Percentiles rank a stretch among this genome's conserved stretches.
These are phyloP conservation scores for Eilema griseolum DNA, from an alignment of 2,888 invertebrate genomes.

Conservation along the genomic window DNA sequence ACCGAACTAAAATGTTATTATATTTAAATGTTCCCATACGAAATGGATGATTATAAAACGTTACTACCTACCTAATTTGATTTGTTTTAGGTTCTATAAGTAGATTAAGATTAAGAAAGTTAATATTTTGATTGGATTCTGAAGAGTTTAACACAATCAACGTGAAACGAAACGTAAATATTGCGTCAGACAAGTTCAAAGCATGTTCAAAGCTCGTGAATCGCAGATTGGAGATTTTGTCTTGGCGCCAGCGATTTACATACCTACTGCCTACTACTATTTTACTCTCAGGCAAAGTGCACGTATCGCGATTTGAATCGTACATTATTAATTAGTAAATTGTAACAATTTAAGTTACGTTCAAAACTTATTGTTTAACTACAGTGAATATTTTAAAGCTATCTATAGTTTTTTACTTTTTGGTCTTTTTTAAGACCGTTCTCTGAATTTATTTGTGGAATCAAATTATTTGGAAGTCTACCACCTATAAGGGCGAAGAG, in stretches of 20 bases:
- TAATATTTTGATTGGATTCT: background rate
- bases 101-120: background rate
- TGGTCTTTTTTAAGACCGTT: conserved; percentile 74
- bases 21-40: background rate
- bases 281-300: conserved; percentile 13
- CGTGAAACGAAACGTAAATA: conserved; percentile 39
- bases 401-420: conserved; percentile 41
- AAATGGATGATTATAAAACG: background rate
- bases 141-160: background rate
- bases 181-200: conserved; percentile 46
- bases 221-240: conserved; percentile 21
- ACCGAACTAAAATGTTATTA: background rate
- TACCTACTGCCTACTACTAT: conserved; percentile 25
- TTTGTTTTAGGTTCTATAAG: background rate
- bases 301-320: conserved; percentile 26
- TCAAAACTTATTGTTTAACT: background rate
- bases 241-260: conserved; percentile 36
- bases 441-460: conserved; percentile 41
- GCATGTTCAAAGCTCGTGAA: conserved; percentile 19
- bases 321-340: background rate
- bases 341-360: background rate
- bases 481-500: conserved; percentile 37
- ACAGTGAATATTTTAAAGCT: conserved; percentile 28
- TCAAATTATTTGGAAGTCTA: conserved; percentile 27
- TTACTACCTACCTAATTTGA: background rate